phyloP scores from a whole-genome alignment of 1,140 invertebrate genomes.

The Drosophila miranda region DNA sequence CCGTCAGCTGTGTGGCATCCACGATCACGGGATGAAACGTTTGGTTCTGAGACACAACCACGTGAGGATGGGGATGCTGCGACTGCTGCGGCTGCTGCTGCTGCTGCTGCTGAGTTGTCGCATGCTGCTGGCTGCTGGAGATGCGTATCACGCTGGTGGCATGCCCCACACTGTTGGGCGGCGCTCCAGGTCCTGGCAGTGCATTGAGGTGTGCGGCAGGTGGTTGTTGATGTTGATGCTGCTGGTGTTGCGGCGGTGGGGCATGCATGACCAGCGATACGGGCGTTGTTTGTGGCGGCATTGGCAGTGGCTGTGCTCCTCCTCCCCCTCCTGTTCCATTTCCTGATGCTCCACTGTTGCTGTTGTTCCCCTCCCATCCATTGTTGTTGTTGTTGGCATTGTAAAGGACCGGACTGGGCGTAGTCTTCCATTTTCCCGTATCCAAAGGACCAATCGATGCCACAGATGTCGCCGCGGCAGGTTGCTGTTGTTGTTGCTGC shows the following conservation, averaged over 20 bases:
- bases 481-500: constrained; percentile 83
- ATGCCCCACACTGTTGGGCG: constrained; percentile 82
- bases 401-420: constrained; percentile 79
- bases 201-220: constrained; percentile 64
- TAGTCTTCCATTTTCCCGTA: constrained; percentile 73
- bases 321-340: constrained; percentile 83
- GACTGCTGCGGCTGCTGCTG: constrained; percentile 36
- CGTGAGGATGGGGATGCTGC: constrained; percentile 62
- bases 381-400: constrained; percentile 63
- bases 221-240: constrained; percentile 49
- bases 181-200: constrained; percentile 66
- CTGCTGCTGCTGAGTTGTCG: constrained; percentile 36
- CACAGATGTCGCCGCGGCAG: constrained; percentile 44
- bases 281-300: constrained; percentile 74
- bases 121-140: constrained; percentile 85
- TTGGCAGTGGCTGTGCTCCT: constrained; percentile 46
- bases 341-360: constrained; percentile 78
- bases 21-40: constrained; percentile 88
- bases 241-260: constrained; percentile 83
- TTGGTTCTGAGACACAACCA: constrained; percentile 66
- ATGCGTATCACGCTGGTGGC: constrained; percentile 91
- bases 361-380: constrained; percentile 60
- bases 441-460: constrained; percentile 51
- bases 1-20: constrained; percentile 87
- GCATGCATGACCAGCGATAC: constrained; percentile 82